phyloP scores from a whole-genome alignment of 2,888 invertebrate species.

The Drosophila paramelanica region DNA sequence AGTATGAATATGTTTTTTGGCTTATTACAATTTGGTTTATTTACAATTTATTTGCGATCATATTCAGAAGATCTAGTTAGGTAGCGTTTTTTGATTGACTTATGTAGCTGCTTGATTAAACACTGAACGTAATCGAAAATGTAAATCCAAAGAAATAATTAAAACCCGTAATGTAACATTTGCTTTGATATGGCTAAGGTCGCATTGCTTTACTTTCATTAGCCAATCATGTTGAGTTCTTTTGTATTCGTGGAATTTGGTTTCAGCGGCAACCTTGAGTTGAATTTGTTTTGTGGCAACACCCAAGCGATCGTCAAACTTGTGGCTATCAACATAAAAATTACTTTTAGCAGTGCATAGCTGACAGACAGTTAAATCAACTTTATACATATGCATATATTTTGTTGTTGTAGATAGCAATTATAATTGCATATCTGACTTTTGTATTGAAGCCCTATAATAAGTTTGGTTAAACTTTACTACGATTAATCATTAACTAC shows the following conservation, averaged over 20 bases:
- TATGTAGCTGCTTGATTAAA: neutral
- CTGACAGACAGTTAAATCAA: slow-evolving; percentile 2
- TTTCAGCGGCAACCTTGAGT: slow-evolving; percentile 35
- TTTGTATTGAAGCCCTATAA: neutral
- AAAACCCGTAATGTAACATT: neutral
- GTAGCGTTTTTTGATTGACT: neutral
- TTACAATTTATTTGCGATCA: neutral
- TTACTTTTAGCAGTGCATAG: slow-evolving; percentile 17
- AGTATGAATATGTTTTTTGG: neutral
- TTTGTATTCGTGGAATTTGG: slow-evolving; percentile 39
- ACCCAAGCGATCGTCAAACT: slow-evolving; percentile 36
- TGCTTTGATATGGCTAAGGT: slow-evolving; percentile 11
- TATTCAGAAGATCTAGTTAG: too few species aligned
- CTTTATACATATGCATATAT: neutral
- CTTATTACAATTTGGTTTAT: too few species aligned
- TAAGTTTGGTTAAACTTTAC: neutral
- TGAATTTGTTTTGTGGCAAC: slow-evolving; percentile 21
- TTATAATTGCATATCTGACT: neutral
- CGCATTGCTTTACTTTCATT: slow-evolving; percentile 9
- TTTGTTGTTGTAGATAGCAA: neutral
- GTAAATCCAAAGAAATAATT: neutral
- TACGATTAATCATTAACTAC: too few species aligned
- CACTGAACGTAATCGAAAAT: neutral
- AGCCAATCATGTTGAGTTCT: slow-evolving; percentile 30
- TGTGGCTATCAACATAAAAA: slow-evolving; percentile 42